Conservation (phyloP, 1,140 invertebrate genomes). For the Oncopodura yosiiana region DNA sequence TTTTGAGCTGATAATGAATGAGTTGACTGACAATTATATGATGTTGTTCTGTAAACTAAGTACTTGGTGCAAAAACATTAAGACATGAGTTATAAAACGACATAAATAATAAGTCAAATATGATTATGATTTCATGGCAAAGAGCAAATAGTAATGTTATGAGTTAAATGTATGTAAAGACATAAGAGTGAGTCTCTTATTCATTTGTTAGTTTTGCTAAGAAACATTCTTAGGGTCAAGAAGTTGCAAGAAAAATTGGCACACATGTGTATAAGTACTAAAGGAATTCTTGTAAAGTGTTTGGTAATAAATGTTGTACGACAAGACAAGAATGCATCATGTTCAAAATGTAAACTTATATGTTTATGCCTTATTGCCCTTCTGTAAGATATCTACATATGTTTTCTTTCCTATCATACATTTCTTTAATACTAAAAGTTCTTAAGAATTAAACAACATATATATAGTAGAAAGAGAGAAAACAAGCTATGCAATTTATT, state of each 20-base stretch:
- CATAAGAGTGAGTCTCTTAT: slow-evolving; percentile 1
- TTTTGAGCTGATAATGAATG: no score
- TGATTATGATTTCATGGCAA: slow-evolving; percentile 7
- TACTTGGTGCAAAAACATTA: not conserved
- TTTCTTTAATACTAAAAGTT: not conserved
- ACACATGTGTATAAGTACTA: slow-evolving; percentile 17
- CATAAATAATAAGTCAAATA: slow-evolving; percentile 3
- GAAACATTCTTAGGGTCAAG: slow-evolving; percentile 18
- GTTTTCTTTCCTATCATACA: not conserved
- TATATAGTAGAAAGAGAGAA: no score
- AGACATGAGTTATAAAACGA: not conserved
- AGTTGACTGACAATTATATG: no score
- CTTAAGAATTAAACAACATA: no score
- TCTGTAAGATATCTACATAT: slow-evolving; percentile 5
- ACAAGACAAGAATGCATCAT: slow-evolving; percentile 32
- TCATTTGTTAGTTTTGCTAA: not conserved
- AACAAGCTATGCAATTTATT: no score
- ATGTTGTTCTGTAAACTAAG: no score
- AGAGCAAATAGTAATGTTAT: slow-evolving; percentile 9
- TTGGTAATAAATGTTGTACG: slow-evolving; percentile 32
- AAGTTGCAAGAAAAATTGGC: slow-evolving; percentile 28
- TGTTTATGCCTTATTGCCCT: not conserved
- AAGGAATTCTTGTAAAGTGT: slow-evolving; percentile 30
- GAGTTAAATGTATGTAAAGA: slow-evolving; percentile 4
- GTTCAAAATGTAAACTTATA: slow-evolving; percentile 30